Evolutionary conservation across 2,113 vertebrate species (phyloP), one percentile per base, ranked within the genome.

Genomic region (Oxyura jamaicensis): DNA sequence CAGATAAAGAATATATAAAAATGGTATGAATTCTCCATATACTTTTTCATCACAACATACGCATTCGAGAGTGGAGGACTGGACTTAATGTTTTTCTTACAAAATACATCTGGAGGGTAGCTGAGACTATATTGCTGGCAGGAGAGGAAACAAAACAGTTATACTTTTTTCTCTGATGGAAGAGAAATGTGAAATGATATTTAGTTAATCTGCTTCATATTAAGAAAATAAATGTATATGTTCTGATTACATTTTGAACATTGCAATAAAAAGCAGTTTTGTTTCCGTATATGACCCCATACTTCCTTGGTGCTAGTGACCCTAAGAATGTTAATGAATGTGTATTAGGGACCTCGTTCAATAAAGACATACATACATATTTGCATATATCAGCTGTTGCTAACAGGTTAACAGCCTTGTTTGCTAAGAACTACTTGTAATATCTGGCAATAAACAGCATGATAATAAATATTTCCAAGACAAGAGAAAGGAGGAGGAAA

Each of bases 21-120:
- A 69, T 6, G 0, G 0, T n/a, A 42, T 33, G 12, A 77, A 63
- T 53, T 74, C 13, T 79, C 33, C 1, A 12, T 48, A 56, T 16
- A 29, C 2, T 17, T 76, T 75, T 87, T 44, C 33, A 74, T 36
- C 19, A 35, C 48, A 65, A 48, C 26, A 36, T 78, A 36, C 10
- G 16, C 19, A 74, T 26, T 6, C 10, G 67, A 13, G 8, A 44
- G 9, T 41, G 13, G 65, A 91, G 91, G 10, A 66, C 7, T 52
- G 1, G 22, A 42, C 18, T 74, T 82, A 55, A 0, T 69, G 10
- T 66, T 46, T 63, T 82, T 90, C 42, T 74, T 73, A 72, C n/a
- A n/a, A n/a, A n/a, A n/a, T 10, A 60, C 22, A 60, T 22, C 11
- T 50, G 36, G 19, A 86, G 26, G 16, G 29, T 48, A 53, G 29